phyloP scores from a whole-genome alignment of 1,140 invertebrate genomes.

The Eupristina koningsbergeri region DNA sequence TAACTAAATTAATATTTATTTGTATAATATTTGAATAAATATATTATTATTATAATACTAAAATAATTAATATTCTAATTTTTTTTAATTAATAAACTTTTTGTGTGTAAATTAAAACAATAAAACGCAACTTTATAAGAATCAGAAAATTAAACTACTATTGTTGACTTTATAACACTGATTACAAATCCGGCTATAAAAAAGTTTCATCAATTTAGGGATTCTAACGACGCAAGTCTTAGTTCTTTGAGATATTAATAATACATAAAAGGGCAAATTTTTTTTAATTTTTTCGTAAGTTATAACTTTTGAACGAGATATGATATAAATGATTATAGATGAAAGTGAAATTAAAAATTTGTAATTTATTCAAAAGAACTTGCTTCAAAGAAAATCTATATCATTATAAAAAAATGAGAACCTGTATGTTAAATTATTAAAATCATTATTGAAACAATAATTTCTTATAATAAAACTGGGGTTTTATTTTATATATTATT shows the following conservation, averaged over 20 bases:
- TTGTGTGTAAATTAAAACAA: background rate
- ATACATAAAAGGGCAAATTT: background rate
- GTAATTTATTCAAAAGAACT: too few relatives aligned
- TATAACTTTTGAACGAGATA: background rate
- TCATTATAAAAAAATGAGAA: too few relatives aligned
- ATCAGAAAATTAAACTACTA: background rate
- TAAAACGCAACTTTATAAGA: background rate
- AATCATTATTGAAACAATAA: too few relatives aligned
- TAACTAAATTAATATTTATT: background rate
- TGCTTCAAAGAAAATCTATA: too few relatives aligned
- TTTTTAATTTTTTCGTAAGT: background rate
- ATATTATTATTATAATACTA: background rate
- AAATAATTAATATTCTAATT: background rate
- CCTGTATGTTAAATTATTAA: too few relatives aligned
- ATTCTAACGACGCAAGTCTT: too few relatives aligned
- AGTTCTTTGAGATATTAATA: background rate
- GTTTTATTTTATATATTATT: too few relatives aligned
- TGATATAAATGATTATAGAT: background rate
- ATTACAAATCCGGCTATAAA: constrained; percentile 6
- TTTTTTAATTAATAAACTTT: background rate
- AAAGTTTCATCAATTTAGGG: background rate
- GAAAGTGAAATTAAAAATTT: too few relatives aligned
- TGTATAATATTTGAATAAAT: background rate
- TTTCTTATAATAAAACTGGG: too few relatives aligned
- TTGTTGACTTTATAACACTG: background rate